Evolutionary conservation across 2,888 invertebrate species (phyloP).

Genomic region (Agriopis aurantiaria): DNA sequence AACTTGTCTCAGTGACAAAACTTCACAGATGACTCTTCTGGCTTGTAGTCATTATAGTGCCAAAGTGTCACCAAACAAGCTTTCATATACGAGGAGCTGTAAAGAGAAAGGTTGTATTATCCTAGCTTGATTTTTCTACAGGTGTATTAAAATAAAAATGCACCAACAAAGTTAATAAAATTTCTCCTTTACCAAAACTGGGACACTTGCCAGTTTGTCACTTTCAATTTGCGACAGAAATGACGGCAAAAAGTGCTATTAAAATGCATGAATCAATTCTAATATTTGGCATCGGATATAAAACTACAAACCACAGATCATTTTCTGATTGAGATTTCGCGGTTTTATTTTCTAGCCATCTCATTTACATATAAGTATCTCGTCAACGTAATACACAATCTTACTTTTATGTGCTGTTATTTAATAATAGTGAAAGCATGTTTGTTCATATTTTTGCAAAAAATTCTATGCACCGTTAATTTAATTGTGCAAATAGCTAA

Average conservation of each 20-base stretch:
- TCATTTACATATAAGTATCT: neutral
- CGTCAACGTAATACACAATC: no score
- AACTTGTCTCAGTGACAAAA: constrained; percentile 1
- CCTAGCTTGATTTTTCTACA: neutral
- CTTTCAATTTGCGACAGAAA: constrained; percentile 1
- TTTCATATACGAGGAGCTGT: neutral
- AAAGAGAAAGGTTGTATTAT: neutral
- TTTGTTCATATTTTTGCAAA: no score
- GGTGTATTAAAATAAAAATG: neutral
- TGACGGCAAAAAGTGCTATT: neutral
- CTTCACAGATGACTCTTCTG: neutral
- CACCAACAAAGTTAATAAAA: no score
- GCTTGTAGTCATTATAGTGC: neutral
- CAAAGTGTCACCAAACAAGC: neutral
- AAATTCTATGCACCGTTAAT: no score
- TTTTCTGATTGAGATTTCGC: no score
- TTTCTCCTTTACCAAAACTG: neutral
- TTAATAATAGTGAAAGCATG: no score
- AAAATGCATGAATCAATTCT: neutral
- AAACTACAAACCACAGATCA: no score
- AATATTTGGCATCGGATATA: neutral
- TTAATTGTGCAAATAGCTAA: no score
- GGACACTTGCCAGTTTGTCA: constrained; percentile 2
- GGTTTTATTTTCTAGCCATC: neutral
- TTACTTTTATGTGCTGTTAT: no score